A percentile compares a stretch with the other conserved stretches of the same genome.
Conservation (phyloP, 2,888 invertebrate genomes). For the Meteorus colon region DNA sequence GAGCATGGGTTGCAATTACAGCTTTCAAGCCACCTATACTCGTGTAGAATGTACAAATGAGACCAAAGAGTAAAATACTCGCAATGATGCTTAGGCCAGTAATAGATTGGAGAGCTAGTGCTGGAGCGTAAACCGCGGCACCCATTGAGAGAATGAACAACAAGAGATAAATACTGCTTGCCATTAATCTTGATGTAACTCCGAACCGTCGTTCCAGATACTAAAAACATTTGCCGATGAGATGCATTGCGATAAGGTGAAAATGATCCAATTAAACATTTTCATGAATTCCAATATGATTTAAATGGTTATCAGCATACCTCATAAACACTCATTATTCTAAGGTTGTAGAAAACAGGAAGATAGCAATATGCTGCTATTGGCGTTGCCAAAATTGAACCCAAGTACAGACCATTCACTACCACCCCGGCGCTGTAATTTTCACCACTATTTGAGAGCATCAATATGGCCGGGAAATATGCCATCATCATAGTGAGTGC, state of each 20-base stretch:
- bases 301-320: constrained; percentile 67
- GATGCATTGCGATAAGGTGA: background rate
- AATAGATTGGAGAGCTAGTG: constrained; percentile 77
- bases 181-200: constrained; percentile 73
- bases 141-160: constrained; percentile 77
- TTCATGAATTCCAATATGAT: background rate
- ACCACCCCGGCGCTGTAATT: constrained; percentile 89
- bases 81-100: constrained; percentile 73
- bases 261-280: background rate
- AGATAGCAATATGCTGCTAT: constrained; percentile 85
- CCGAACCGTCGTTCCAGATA: constrained; percentile 79
- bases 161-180: constrained; percentile 76
- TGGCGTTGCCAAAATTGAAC: constrained; percentile 86
- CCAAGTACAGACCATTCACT: constrained; percentile 85
- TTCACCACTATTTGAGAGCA: constrained; percentile 92
- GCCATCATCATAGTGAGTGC: constrained; percentile 94
- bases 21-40: constrained; percentile 94
- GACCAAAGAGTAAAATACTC: constrained; percentile 74
- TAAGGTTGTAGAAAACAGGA: constrained; percentile 89
- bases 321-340: constrained; percentile 92
- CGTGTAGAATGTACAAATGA: constrained; percentile 90
- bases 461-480: constrained; percentile 92
- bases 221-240: constrained; percentile 70
- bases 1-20: constrained; percentile 89
- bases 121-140: constrained; percentile 79